These are phyloP conservation scores for Leucophenga montana DNA, from an alignment of 2,888 invertebrate species.

Conservation along the genomic window DNA sequence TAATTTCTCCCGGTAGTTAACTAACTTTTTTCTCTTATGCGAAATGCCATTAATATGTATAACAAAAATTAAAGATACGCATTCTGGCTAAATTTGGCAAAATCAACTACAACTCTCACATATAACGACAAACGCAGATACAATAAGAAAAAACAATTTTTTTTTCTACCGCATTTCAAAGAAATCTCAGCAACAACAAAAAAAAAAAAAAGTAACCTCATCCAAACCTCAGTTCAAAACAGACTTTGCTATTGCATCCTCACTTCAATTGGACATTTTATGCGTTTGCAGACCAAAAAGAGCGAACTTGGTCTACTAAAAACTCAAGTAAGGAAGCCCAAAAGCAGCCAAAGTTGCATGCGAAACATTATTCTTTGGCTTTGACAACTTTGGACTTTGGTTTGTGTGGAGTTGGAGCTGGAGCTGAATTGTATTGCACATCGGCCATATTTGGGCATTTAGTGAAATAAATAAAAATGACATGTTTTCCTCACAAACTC, in stretches of 20 bases:
- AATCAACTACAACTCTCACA: too few relatives aligned
- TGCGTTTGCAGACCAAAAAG: slow-evolving; percentile 18
- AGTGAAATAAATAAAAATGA: slow-evolving; percentile 61
- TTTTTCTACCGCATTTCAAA: slow-evolving; percentile 21
- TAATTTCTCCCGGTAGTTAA: too few relatives aligned
- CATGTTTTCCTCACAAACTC: slow-evolving; percentile 65
- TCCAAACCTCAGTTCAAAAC: too few relatives aligned
- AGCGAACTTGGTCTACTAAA: slow-evolving; percentile 11
- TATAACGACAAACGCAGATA: background rate
- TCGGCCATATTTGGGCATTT: slow-evolving; percentile 60
- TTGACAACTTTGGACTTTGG: background rate
- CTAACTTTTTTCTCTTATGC: too few relatives aligned
- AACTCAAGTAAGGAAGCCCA: background rate
- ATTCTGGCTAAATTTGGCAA: too few relatives aligned
- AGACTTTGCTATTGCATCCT: background rate
- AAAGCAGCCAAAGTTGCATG: background rate
- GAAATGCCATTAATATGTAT: too few relatives aligned
- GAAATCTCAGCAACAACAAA: slow-evolving; percentile 16
- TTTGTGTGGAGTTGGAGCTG: background rate
- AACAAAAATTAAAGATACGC: too few relatives aligned
- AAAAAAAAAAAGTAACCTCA: background rate
- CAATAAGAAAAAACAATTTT: too few relatives aligned
- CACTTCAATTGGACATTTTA: slow-evolving; percentile 23
- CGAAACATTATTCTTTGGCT: background rate
- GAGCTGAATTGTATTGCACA: slow-evolving; percentile 24